A percentile compares a stretch with the other conserved stretches of the same genome.
Evolutionary conservation across 1,140 invertebrate genomes (phyloP).

Genomic region (Octopus bimaculoides): DNA sequence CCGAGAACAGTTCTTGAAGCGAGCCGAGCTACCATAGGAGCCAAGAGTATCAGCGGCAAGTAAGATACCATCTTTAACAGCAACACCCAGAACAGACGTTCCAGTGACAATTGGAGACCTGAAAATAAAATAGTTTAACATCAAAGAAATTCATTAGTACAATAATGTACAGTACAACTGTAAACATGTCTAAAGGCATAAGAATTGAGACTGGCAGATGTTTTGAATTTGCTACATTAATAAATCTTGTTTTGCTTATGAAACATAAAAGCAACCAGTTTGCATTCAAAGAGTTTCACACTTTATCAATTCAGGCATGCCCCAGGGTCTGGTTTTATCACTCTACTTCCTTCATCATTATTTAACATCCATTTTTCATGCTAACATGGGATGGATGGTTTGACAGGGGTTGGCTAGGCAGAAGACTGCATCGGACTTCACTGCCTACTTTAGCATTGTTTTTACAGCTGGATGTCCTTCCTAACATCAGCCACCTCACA

Average conservation of each 20-base stretch:
- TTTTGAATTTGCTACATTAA: background rate
- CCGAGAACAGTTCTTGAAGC: conserved; percentile 79
- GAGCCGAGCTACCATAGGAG: conserved; percentile 87
- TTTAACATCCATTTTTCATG: no score
- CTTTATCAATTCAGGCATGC: background rate
- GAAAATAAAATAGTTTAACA: conserved; percentile 40
- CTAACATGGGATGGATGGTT: no score
- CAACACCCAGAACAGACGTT: conserved; percentile 83
- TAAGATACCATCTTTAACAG: conserved; percentile 84
- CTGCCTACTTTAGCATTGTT: no score
- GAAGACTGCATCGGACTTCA: no score
- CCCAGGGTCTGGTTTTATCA: no score
- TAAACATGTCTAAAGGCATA: background rate
- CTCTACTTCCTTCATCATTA: no score
- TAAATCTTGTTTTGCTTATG: background rate
- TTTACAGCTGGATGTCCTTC: no score
- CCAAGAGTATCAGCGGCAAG: conserved; percentile 88
- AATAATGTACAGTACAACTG: background rate
- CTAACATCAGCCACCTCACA: no score
- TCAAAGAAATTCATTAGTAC: background rate
- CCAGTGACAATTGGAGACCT: conserved; percentile 84
- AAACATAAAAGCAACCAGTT: background rate
- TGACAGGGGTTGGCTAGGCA: no score
- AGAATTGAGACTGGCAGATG: background rate
- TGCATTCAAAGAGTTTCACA: background rate